These are phyloP conservation scores for Actias luna DNA, from an alignment of 2,888 invertebrate species.

Conservation along the genomic window DNA sequence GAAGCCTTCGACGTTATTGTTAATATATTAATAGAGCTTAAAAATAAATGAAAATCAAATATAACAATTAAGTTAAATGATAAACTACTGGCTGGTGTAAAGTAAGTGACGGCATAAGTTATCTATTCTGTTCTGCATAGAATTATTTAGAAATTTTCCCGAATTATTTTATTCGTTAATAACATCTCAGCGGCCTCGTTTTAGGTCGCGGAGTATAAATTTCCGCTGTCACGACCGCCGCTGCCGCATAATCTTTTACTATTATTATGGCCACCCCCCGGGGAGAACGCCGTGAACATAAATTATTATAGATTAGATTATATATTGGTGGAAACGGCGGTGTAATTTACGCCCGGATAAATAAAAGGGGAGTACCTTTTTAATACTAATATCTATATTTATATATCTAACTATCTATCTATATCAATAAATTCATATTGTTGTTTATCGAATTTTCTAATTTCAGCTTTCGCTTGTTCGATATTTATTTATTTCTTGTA, in stretches of 20 bases:
- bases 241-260: slow-evolving; percentile 17
- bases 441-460: too few relatives aligned
- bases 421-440: neutral
- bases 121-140: too few relatives aligned
- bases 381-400: neutral
- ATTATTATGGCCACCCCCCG: slow-evolving; percentile 26
- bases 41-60: too few relatives aligned
- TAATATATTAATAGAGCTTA: too few relatives aligned
- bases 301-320: slow-evolving; percentile 20
- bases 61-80: too few relatives aligned
- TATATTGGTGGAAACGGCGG: slow-evolving; percentile 10
- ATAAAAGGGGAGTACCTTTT: neutral
- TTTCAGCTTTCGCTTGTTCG: too few relatives aligned
- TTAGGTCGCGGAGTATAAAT: slow-evolving; percentile 33
- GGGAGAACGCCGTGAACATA: slow-evolving; percentile 16
- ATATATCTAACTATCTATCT: neutral
- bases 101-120: too few relatives aligned
- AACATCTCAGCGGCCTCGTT: slow-evolving; percentile 19
- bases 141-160: slow-evolving; percentile 43
- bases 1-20: too few relatives aligned
- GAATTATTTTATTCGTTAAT: slow-evolving; percentile 40
- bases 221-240: slow-evolving; percentile 27
- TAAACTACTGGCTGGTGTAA: too few relatives aligned
- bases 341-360: neutral
- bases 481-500: too few relatives aligned